Percentiles rank a stretch among this genome's conserved stretches.
Conservation (phyloP, 2,113 vertebrate genomes). For the Cottus gobio region DNA sequence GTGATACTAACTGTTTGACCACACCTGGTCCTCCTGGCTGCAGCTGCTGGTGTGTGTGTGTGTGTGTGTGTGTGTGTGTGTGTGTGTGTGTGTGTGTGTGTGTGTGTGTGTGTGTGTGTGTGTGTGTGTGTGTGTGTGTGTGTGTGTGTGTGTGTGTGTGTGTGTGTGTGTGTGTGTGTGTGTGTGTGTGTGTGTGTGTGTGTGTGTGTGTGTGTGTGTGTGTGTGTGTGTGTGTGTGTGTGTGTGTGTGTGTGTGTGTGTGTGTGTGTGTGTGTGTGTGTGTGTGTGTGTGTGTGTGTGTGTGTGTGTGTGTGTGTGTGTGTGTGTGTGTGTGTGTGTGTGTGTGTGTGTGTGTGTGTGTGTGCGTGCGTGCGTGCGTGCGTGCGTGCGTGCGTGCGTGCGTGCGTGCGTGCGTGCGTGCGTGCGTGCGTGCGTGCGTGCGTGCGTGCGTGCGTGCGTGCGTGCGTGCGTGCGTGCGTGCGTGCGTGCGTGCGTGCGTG, state of each 20-base stretch:
- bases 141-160: conserved; percentile 1
- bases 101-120: conserved; percentile 9
- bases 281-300: background rate
- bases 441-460: conserved; percentile 14
- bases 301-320: conserved; percentile 11
- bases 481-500: conserved; percentile 11
- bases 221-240: conserved; percentile 4
- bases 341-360: conserved; percentile 15
- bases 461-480: background rate
- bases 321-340: conserved; percentile 11
- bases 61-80: conserved; percentile 9
- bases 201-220: background rate
- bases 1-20: conserved; percentile 35
- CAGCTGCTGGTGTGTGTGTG: conserved; percentile 10
- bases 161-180: conserved; percentile 14
- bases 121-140: conserved; percentile 2
- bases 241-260: conserved; percentile 20
- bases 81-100: conserved; percentile 13
- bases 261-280: conserved; percentile 6
- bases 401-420: too few species aligned
- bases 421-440: conserved; percentile 1
- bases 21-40: conserved; percentile 49
- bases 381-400: too few species aligned
- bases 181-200: conserved; percentile 11
- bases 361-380: conserved; percentile 2